These are phyloP conservation scores for Heteropelma amictum DNA, from an alignment of 2,888 invertebrate genomes.

Conservation along the genomic window DNA sequence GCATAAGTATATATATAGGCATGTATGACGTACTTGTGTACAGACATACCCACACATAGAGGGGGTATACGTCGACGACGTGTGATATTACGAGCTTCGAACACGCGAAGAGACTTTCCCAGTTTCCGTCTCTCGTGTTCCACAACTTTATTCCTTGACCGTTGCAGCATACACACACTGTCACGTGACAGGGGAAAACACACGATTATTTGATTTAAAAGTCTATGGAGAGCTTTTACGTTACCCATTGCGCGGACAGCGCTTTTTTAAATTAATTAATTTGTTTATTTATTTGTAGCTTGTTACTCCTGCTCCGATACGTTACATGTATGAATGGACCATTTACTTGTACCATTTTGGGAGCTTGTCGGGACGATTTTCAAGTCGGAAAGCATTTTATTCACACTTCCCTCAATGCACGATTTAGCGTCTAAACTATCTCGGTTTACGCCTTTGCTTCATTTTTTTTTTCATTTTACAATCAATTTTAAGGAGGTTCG, in stretches of 20 bases:
- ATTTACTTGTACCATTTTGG: no score
- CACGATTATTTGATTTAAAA: constrained; percentile 40
- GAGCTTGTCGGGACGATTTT: no score
- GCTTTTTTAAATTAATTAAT: no score
- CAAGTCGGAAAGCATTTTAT: no score
- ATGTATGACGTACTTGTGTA: background rate
- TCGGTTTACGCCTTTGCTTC: no score
- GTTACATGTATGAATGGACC: no score
- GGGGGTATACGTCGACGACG: constrained; percentile 26
- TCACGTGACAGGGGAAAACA: constrained; percentile 15
- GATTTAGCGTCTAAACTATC: no score
- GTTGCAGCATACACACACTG: background rate
- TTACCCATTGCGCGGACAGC: constrained; percentile 1
- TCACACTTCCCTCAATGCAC: no score
- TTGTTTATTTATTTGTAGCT: no score
- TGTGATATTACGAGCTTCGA: constrained; percentile 44
- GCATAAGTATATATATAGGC: background rate
- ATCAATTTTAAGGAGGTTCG: no score
- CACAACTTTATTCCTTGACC: constrained; percentile 42
- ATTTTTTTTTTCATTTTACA: no score
- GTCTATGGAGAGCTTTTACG: constrained; percentile 8
- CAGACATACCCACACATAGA: background rate
- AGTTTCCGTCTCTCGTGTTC: constrained; percentile 47
- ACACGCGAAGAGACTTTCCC: constrained; percentile 43
- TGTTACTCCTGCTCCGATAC: no score